Base-by-base conservation (phyloP, 2,113 vertebrate species). In the Chaetorhynchus papuensis region DNA sequence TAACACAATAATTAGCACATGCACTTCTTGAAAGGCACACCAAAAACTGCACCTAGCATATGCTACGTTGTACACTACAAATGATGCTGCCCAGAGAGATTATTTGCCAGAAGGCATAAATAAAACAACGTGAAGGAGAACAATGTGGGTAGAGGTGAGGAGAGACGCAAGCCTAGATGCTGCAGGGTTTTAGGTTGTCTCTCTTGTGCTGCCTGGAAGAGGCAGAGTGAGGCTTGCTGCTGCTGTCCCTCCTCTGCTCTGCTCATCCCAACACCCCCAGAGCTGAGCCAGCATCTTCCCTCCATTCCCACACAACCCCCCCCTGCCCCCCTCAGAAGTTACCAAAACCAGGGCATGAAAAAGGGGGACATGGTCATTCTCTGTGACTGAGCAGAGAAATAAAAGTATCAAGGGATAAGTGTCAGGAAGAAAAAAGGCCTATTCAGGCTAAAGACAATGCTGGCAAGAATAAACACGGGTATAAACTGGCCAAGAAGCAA, bases 381-480 rank as follows among this genome's bases (percentile, higher is more conserved):
- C 71, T 81, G 35, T 20, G 57, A 54, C 64, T 83, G 64, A 92
- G 71, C 64, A 81, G 83, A 89, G 76, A 74, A 94, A 94, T 66
- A 63, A 39, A 93, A 83, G 76, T 94, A 78, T 63, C 71, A 78
- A 90, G 83, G 64, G 80, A 90, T 88, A 94, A 95, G 37, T 92
- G 91, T 93, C 94, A 96, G 68, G 69, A 94, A 93, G 66, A 93
- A 93, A 89, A 92, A 97, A 78, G 95, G 74, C 64, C 91, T 83
- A 94, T 95, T 96, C 86, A 92, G 64, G 68, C 56, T 81, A 70
- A 92, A 93, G 76, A 94, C 89, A 97, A 95, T 95, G 83, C 64
- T 96, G 91, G 92, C 90, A 90, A 90, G 71, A 90, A 93, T 54
- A 83, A 94, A 70, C 77, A 85, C 0, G 76, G 22, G 39, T 78